Conservation (phyloP, 2,888 invertebrate genomes). For the Oegoconia quadripuncta region DNA sequence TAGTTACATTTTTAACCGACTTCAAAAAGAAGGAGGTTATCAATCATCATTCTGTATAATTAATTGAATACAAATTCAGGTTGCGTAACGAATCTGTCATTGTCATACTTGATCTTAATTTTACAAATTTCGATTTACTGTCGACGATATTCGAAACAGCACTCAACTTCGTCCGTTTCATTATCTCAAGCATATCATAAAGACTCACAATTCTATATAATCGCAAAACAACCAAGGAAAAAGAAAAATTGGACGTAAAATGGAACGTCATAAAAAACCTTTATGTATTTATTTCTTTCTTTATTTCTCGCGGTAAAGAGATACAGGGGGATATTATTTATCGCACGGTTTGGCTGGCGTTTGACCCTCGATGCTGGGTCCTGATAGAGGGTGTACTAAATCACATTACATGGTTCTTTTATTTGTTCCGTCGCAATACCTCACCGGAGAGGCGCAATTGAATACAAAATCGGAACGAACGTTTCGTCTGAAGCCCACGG, state of each 20-base stretch:
- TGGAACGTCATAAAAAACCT: slow-evolving; percentile 16
- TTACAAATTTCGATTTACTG: too few relatives aligned
- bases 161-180: too few relatives aligned
- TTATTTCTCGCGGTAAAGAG: slow-evolving; percentile 19
- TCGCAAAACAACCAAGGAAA: slow-evolving; percentile 14
- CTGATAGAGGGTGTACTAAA: slow-evolving; percentile 25
- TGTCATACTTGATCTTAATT: too few relatives aligned
- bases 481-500: slow-evolving; percentile 15
- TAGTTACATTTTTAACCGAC: too few relatives aligned
- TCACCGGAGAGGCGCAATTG: slow-evolving; percentile 22
- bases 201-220: too few relatives aligned
- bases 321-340: slow-evolving; percentile 23
- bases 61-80: too few relatives aligned
- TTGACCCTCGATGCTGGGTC: slow-evolving; percentile 21
- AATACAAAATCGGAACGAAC: slow-evolving; percentile 21
- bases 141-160: too few relatives aligned
- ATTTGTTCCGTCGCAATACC: slow-evolving; percentile 24
- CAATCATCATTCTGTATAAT: too few relatives aligned
- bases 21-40: too few relatives aligned
- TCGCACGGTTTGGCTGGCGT: slow-evolving; percentile 21
- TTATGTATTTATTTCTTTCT: slow-evolving; percentile 18
- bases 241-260: slow-evolving; percentile 22
- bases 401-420: slow-evolving; percentile 26
- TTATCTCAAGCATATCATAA: too few relatives aligned
- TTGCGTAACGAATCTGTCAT: too few relatives aligned